Percentiles rank a stretch among this genome's conserved stretches.
These are phyloP conservation scores for Rallus limicola DNA, from an alignment of 2,113 vertebrate species.

Conservation along the genomic window DNA sequence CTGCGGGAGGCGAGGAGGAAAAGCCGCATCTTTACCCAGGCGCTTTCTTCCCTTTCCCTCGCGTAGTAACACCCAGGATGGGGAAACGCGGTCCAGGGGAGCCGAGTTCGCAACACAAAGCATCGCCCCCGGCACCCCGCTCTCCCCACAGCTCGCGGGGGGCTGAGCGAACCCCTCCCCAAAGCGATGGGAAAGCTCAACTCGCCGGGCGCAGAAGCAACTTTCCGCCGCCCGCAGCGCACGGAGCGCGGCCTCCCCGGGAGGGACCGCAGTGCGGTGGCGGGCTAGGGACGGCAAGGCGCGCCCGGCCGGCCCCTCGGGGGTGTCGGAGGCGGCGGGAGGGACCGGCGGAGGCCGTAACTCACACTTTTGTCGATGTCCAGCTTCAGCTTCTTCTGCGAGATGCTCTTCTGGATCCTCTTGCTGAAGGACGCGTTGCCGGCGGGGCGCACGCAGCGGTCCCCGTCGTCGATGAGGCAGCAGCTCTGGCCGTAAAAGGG, in stretches of 20 bases:
- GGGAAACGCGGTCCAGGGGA: background rate
- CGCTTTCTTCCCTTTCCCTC: background rate
- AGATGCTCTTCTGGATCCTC: conserved; percentile 86
- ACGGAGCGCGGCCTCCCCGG: background rate
- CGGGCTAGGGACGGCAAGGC: background rate
- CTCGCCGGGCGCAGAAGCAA: background rate
- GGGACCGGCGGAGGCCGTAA: background rate
- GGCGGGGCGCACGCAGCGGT: conserved; percentile 92
- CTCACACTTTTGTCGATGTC: conserved; percentile 98
- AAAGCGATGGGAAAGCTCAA: background rate
- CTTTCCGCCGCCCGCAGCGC: background rate
- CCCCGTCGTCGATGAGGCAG: conserved; percentile 95
- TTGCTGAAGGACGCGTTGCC: conserved; percentile 95
- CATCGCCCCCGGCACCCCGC: rapidly evolving
- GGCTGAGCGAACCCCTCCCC: rapidly evolving
- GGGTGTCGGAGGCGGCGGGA: background rate
- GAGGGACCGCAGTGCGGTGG: conserved; percentile 25
- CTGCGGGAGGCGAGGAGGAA: background rate
- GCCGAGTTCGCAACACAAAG: rapidly evolving
- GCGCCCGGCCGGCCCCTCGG: background rate
- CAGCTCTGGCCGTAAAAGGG: conserved; percentile 94
- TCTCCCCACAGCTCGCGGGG: background rate
- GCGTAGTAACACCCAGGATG: rapidly evolving
- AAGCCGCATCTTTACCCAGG: background rate
- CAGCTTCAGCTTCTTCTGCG: conserved; percentile 88